A percentile compares a stretch with the other conserved stretches of the same genome.
phyloP scores from a whole-genome alignment of 2,113 vertebrate genomes.

The Xiphorhynchus elegans region DNA sequence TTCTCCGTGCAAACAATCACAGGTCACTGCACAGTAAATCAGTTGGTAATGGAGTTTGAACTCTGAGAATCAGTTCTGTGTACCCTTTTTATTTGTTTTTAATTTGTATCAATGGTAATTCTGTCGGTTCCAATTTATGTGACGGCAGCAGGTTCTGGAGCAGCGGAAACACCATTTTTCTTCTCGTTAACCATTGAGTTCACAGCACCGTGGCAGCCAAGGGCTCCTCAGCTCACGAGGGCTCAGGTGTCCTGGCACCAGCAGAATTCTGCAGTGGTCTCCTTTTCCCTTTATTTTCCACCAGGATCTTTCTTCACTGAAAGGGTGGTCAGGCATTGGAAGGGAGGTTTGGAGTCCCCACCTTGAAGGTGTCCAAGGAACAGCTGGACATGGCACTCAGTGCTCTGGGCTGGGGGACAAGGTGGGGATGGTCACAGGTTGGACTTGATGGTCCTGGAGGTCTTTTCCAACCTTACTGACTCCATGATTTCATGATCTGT shows the following conservation, averaged over 20 bases:
- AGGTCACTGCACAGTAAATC: slow-evolving; percentile 90
- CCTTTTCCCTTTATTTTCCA: not conserved
- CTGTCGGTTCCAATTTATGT: slow-evolving; percentile 76
- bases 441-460: rapidly evolving
- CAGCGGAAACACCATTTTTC: slow-evolving; percentile 38
- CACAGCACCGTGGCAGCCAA: not conserved
- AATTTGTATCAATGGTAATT: slow-evolving; percentile 90
- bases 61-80: slow-evolving; percentile 77
- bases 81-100: slow-evolving; percentile 91
- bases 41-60: slow-evolving; percentile 86
- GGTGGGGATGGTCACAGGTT: rapidly evolving
- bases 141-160: slow-evolving; percentile 61
- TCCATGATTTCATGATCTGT: rapidly evolving
- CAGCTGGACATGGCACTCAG: not conserved
- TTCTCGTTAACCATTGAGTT: slow-evolving; percentile 16
- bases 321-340: not conserved
- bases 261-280: not conserved
- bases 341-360: not conserved
- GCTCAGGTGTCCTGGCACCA: not conserved
- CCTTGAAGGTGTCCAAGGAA: not conserved
- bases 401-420: too few species aligned
- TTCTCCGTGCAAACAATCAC: slow-evolving; percentile 76
- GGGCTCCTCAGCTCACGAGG: not conserved
- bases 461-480: not conserved
- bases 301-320: rapidly evolving